These are phyloP conservation scores for Tubulanus polymorphus DNA, from an alignment of 2,888 invertebrate species.

Conservation along the genomic window DNA sequence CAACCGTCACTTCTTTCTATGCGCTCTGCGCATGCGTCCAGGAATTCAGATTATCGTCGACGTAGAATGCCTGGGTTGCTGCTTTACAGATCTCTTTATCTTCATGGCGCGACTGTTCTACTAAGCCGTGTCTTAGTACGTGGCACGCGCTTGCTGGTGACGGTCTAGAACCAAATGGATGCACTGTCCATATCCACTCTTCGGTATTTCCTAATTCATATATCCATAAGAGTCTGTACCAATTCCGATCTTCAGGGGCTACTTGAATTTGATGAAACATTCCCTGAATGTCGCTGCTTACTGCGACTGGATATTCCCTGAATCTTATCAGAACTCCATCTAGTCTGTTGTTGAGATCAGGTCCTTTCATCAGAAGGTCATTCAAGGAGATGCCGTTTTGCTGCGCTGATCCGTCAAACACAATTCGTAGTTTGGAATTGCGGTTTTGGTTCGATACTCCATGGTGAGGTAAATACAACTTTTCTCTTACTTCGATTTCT, in stretches of 20 bases:
- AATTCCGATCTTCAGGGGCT: not conserved
- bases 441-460: not conserved
- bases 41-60: not conserved
- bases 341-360: slow-evolving; percentile 12
- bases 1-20: not conserved
- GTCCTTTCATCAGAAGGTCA: slow-evolving; percentile 13
- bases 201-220: not conserved
- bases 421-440: not conserved
- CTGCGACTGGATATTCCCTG: slow-evolving; percentile 10
- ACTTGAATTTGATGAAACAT: not conserved
- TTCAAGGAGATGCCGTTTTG: slow-evolving; percentile 11
- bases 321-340: slow-evolving; percentile 15
- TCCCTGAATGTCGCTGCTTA: slow-evolving; percentile 12
- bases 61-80: not conserved
- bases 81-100: not conserved
- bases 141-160: not conserved
- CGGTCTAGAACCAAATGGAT: not conserved
- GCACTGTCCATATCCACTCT: not conserved
- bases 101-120: not conserved
- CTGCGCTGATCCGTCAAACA: not conserved
- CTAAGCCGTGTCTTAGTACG: not conserved
- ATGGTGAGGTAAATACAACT: slow-evolving; percentile 8
- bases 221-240: not conserved
- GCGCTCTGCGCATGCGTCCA: not conserved
- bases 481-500: not conserved